Evolutionary conservation across 2,888 invertebrate species (phyloP), one percentile per base, ranked within the genome.

Genomic region (Glyphotaelius pellucidus): DNA sequence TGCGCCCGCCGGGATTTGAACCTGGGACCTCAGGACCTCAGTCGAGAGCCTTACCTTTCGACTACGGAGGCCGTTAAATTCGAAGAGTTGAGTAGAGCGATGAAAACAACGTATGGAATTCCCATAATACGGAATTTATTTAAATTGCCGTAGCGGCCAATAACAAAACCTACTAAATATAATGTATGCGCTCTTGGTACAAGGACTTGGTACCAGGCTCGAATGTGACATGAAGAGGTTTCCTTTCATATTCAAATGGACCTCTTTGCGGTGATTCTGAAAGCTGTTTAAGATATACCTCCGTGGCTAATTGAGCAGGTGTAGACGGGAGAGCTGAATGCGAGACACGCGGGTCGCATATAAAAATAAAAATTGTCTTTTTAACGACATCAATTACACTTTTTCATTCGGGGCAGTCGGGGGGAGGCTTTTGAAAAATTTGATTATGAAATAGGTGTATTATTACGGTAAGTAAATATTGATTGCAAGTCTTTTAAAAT

Each of bases 301-400:
- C 91, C 90, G 92, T 92, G 67, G 90, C 91, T 93, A 93, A 93
- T 93, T 93, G 93, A 52, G 91, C 93, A 93, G 92, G 93, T 92
- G 89, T 38, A 14, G 86, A 15, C n/a, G 84, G 42, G 83, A 12
- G n/a, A 19, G 38, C 32, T 31, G 52, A 84, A 84, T 90, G 83
- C 90, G 67, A 83, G 91, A 85, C 91, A 80, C 91, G 89, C 90
- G 90, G 91, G 86, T 90, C 91, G 91, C 88, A 90, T 91, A 90
- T 90, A 91, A 90, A 91, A 91, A 89, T 89, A 89, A 52, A 90
- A 90, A 90, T 90, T 90, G 89, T 91, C 91, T 90, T 91, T 89
- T 89, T 47, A 90, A 91, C 52, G 90, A 90, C 91, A 90, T 91
- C 91, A 91, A 90, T 91, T 91, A 91, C 67, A 89, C 32, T 80